These are phyloP conservation scores for Bilobella aurantiaca DNA, from an alignment of 1,140 invertebrate species.

Conservation along the genomic window DNA sequence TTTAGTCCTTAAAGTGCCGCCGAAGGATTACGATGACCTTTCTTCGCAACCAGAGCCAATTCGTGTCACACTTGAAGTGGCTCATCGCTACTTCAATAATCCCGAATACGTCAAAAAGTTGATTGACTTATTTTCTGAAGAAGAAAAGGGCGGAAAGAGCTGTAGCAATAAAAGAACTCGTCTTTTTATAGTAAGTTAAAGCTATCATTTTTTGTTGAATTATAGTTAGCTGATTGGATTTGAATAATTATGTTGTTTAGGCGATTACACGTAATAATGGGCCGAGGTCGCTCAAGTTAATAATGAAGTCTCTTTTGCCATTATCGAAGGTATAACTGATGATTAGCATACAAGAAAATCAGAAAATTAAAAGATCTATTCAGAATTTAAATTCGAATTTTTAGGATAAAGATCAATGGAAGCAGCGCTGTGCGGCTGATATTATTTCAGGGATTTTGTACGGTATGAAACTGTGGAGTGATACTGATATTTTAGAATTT, in stretches of 20 bases:
- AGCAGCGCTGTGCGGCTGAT: slow-evolving; percentile 64
- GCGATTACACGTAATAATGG: slow-evolving; percentile 27
- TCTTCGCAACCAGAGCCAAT: slow-evolving; percentile 5
- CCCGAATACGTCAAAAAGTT: slow-evolving; percentile 53
- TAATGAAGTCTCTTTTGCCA: slow-evolving; percentile 9
- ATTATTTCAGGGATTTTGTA: slow-evolving; percentile 50
- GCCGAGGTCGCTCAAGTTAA: slow-evolving; percentile 15
- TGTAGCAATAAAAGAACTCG: slow-evolving; percentile 49
- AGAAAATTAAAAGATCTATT: too few species aligned
- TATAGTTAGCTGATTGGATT: too few species aligned
- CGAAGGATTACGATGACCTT: slow-evolving; percentile 15
- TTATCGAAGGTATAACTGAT: too few species aligned
- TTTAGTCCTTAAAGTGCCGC: slow-evolving; percentile 15
- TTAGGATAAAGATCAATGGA: slow-evolving; percentile 34
- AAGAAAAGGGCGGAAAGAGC: slow-evolving; percentile 64
- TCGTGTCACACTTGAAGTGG: slow-evolving; percentile 8
- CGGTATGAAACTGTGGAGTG: slow-evolving; percentile 30
- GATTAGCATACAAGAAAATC: too few species aligned
- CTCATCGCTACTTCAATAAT: slow-evolving; percentile 4
- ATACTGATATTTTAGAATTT: slow-evolving; percentile 14
- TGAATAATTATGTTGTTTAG: slow-evolving; percentile 8
- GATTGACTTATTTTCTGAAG: slow-evolving; percentile 63
- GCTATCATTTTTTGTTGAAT: neutral
- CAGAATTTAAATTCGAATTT: too few species aligned
- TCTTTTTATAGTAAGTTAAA: neutral